Evolutionary conservation across 2,888 invertebrate genomes (phyloP), one percentile per base, ranked within the genome.

Genomic region (Lissocephala sabroskyi): DNA sequence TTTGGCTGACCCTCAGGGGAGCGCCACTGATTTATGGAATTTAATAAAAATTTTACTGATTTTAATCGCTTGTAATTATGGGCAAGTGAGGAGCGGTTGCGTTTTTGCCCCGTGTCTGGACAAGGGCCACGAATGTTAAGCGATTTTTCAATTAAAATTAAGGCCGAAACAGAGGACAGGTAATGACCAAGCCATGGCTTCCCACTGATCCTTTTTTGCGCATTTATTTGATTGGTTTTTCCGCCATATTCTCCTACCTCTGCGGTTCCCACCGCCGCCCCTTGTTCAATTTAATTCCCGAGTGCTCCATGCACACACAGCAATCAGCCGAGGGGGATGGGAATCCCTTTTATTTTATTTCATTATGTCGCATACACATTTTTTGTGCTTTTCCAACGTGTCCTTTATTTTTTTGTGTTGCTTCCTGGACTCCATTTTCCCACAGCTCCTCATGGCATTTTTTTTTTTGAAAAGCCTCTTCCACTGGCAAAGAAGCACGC

Each of bases 21-120:
- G 23, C 13, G 5, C 9, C 54, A 39, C 70, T 80, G 81, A 80
- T 80, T 80, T 80, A 80, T 80, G 78, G 71, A 80, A 81, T 80
- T 80, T 80, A 79, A 80, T 80, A 81, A 81, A 32, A 80, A 80
- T 75, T 78, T 55, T 71, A 65, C 73, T 68, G 81, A 81, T 81
- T 80, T 80, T 80, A 81, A 80, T 80, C 80, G 77, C 54, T 73
- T 67, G 73, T 79, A 81, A 80, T 80, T 80, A 80, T 64, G 47
- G 29, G 45, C 32, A 42, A 28, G 14, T 26, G 32, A 45, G 7
- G 23, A 28, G 18, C 32, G 45, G 53, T 48, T 48, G 37, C 42
- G 19, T 48, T 42, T 14, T 43, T 47, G 51, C 41, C 51, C 9
- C 16, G 6, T 35, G 35, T 35, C 16, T 10, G 35, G 23, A 23